Percentiles rank a stretch among this genome's conserved stretches.
Evolutionary conservation across 2,888 invertebrate species (phyloP).

Genomic region (Danaus chrysippus): DNA sequence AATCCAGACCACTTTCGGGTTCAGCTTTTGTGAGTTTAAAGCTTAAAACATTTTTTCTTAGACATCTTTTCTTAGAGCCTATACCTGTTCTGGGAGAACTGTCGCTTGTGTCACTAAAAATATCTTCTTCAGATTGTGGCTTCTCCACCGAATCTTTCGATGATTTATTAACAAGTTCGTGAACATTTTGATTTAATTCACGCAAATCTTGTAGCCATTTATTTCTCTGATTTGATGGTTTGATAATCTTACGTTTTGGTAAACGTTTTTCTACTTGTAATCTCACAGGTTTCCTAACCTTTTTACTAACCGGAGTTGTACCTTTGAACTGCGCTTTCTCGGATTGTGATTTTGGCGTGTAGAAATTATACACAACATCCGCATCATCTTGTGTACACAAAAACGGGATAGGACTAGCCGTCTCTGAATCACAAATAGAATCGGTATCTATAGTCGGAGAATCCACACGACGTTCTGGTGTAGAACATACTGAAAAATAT

Average conservation of each 20-base stretch:
- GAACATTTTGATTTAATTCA: conserved; percentile 68
- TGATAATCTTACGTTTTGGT: conserved; percentile 53
- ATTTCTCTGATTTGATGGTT: conserved; percentile 54
- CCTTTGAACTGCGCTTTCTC: conserved; percentile 50
- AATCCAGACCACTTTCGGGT: conserved; percentile 62
- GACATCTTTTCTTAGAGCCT: conserved; percentile 50
- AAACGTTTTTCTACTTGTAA: conserved; percentile 52
- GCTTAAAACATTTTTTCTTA: conserved; percentile 67
- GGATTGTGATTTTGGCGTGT: conserved; percentile 68
- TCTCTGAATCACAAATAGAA: conserved; percentile 64
- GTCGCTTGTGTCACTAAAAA: conserved; percentile 58
- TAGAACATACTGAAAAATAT: conserved; percentile 65
- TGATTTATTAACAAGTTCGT: conserved; percentile 55
- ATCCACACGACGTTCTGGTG: conserved; percentile 58
- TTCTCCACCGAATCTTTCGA: conserved; percentile 36
- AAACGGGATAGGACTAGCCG: conserved; percentile 71
- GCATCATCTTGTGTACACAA: conserved; percentile 73
- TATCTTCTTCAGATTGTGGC: conserved; percentile 61
- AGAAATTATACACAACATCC: conserved; percentile 74
- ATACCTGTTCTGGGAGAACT: conserved; percentile 59
- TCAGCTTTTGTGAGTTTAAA: conserved; percentile 65
- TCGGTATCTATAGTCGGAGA: conserved; percentile 70
- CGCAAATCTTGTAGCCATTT: conserved; percentile 66
- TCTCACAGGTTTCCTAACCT: conserved; percentile 49
- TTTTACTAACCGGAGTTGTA: conserved; percentile 63